Percentiles rank a stretch among this genome's conserved stretches.
Conservation (phyloP, 2,888 invertebrate genomes). For the Cephalotes varians region DNA sequence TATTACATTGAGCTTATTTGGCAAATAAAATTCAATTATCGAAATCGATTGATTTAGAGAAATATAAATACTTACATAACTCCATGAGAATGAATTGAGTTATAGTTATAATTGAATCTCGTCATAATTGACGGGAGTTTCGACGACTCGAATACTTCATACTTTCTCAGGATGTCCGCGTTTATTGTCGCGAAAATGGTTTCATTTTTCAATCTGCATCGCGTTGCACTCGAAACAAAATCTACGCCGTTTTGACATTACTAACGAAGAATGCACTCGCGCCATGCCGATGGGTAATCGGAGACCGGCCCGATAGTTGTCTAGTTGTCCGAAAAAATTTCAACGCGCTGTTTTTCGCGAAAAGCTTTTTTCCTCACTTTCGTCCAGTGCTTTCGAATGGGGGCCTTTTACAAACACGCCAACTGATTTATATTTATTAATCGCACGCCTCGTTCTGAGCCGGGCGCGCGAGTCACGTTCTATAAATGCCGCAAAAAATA, state of each 20-base stretch:
- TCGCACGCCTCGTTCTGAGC: constrained; percentile 9
- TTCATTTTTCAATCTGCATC: neutral
- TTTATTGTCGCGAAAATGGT: neutral
- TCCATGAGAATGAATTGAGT: neutral
- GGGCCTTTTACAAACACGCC: neutral
- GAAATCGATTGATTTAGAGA: neutral
- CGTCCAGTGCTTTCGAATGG: neutral
- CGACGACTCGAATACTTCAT: neutral
- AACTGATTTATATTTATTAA: constrained; percentile 48
- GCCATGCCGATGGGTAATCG: constrained; percentile 15
- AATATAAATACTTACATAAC: neutral
- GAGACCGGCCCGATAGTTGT: neutral
- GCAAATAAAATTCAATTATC: neutral
- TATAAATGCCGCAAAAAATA: constrained; percentile 56
- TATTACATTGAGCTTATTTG: neutral
- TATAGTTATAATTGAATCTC: too few relatives aligned
- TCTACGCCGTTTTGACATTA: neutral
- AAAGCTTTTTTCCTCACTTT: neutral
- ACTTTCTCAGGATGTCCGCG: neutral
- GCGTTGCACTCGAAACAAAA: constrained; percentile 24
- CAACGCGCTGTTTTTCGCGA: constrained; percentile 7
- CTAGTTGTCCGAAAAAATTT: constrained; percentile 2
- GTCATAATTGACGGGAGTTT: neutral
- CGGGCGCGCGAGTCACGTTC: constrained; percentile 43
- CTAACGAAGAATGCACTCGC: constrained; percentile 8